Evolutionary conservation across 2,888 invertebrate species (phyloP).

Genomic region (Anagyrus pseudococci): DNA sequence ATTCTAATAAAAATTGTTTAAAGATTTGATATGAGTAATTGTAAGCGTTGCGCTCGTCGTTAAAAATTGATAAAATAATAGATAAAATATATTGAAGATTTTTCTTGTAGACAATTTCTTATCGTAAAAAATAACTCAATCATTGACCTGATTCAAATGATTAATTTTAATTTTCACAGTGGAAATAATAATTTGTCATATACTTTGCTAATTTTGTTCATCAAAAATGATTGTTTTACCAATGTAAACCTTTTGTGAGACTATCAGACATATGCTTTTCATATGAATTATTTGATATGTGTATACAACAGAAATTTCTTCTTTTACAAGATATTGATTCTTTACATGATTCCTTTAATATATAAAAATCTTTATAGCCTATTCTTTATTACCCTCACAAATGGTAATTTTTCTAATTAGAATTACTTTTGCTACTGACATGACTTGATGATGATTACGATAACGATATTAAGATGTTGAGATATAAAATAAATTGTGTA

Average conservation of each 20-base stretch:
- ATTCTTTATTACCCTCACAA: no score
- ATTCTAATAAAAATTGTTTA: constrained; percentile 22
- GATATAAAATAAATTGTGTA: constrained; percentile 61
- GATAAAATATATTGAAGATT: constrained; percentile 16
- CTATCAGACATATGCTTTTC: no score
- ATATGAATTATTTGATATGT: no score
- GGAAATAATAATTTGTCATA: constrained; percentile 24
- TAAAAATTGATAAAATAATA: constrained; percentile 17
- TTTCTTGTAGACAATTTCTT: constrained; percentile 10
- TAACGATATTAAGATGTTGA: constrained; percentile 56
- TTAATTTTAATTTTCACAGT: no score
- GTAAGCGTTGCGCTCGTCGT: constrained; percentile 12
- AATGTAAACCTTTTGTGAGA: no score
- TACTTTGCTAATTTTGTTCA: constrained; percentile 9
- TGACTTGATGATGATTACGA: constrained; percentile 56
- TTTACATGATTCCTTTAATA: no score
- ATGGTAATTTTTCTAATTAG: constrained; percentile 42
- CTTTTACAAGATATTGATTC: neutral
- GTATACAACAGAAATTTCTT: constrained; percentile 11
- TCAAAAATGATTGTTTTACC: no score
- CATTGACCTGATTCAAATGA: no score
- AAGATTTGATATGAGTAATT: constrained; percentile 16
- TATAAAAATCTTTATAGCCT: no score
- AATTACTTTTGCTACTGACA: constrained; percentile 54
- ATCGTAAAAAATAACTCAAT: constrained; percentile 12